Conservation (phyloP, 2,888 invertebrate species). For the Allygus modestus region DNA sequence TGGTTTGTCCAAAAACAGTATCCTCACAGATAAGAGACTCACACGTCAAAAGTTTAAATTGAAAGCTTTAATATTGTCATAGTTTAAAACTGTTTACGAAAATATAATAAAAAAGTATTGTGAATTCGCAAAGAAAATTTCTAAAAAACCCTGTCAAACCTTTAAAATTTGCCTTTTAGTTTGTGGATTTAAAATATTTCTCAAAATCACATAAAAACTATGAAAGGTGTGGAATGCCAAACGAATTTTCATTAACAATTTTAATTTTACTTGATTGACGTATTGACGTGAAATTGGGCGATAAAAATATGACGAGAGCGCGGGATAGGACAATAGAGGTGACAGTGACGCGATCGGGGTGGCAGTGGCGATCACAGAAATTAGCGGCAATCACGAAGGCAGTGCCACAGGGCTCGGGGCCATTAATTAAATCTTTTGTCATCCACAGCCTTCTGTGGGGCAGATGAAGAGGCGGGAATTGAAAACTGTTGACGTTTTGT, state of each 20-base stretch:
- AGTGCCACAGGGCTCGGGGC: slow-evolving; percentile 6
- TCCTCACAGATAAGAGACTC: too few species aligned
- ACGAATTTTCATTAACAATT: not conserved
- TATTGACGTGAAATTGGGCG: slow-evolving; percentile 38
- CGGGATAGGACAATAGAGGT: not conserved
- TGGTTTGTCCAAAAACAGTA: too few species aligned
- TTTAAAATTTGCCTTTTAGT: too few species aligned
- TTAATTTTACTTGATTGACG: slow-evolving; percentile 56
- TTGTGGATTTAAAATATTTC: too few species aligned
- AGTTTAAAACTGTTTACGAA: too few species aligned
- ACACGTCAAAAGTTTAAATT: too few species aligned
- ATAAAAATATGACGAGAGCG: slow-evolving; percentile 20
- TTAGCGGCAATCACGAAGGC: slow-evolving; percentile 23
- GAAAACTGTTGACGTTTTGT: slow-evolving; percentile 58
- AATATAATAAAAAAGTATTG: too few species aligned
- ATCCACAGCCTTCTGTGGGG: slow-evolving; percentile 44
- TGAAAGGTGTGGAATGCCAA: not conserved
- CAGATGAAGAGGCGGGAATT: slow-evolving; percentile 46
- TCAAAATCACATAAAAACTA: too few species aligned
- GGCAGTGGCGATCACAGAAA: slow-evolving; percentile 17
- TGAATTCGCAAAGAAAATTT: too few species aligned
- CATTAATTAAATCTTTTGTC: slow-evolving; percentile 59
- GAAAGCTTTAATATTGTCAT: too few species aligned
- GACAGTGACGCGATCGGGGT: slow-evolving; percentile 28
- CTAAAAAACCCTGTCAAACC: too few species aligned